phyloP scores from a whole-genome alignment of 1,140 invertebrate genomes.

The Macrobrachium rosenbergii region DNA sequence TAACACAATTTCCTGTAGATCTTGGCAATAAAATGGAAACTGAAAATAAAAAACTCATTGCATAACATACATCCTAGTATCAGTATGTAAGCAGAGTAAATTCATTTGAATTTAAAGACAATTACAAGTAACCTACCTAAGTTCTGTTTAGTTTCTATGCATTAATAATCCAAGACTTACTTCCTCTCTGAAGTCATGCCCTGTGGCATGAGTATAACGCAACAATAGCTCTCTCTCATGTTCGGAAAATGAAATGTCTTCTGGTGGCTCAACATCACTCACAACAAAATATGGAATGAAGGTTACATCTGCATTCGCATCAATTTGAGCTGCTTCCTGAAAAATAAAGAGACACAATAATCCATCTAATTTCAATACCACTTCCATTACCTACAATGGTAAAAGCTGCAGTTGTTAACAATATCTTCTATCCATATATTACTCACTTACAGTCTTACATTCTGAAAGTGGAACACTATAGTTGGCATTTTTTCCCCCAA shows the following conservation, averaged over 20 bases:
- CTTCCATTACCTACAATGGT: not conserved
- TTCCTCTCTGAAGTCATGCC: slow-evolving; percentile 52
- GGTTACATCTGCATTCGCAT: slow-evolving; percentile 50
- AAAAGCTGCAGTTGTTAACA: not conserved
- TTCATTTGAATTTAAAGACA: not conserved
- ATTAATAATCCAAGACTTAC: not conserved
- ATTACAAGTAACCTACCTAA: not conserved
- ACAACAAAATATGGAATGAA: slow-evolving; percentile 46
- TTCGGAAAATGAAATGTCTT: slow-evolving; percentile 41
- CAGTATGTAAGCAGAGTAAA: no score
- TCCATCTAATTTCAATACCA: not conserved
- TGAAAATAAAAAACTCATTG: no score
- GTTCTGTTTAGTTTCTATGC: not conserved
- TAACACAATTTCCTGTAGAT: no score
- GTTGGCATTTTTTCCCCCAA: no score
- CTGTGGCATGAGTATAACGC: slow-evolving; percentile 50
- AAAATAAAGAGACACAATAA: not conserved
- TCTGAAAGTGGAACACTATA: no score
- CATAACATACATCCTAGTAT: no score
- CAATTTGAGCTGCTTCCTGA: slow-evolving; percentile 53
- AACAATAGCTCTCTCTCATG: slow-evolving; percentile 51
- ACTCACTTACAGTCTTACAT: no score
- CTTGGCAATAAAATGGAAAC: no score
- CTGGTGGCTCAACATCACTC: slow-evolving; percentile 43
- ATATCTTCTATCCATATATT: no score